Evolutionary conservation across 2,888 invertebrate genomes (phyloP), one percentile per base, ranked within the genome.

Genomic region (Drepana falcataria): DNA sequence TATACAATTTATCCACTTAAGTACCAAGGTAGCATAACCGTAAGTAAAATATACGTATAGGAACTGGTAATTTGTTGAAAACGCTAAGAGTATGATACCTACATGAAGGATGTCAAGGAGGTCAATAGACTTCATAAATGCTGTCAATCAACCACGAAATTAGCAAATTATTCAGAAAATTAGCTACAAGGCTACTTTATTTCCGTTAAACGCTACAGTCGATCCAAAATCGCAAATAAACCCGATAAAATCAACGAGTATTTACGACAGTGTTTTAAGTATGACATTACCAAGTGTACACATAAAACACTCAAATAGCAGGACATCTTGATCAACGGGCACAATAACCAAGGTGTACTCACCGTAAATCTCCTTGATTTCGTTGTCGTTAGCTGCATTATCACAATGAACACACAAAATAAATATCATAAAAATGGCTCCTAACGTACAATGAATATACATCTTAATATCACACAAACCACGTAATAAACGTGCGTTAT

Each of bases 391-490:
- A 72, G 74, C 85, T 77, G 81, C 83, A 87, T 82, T 89, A 86
- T 88, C 90, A 89, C 91, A 90, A 87, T 90, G 86, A 87, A 88
- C 90, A 82, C 88, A 87, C 84, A 90, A 90, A 87, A 91, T 90
- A 88, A 88, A 91, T 85, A 89, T 81, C 85, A 87, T 83, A 87
- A 91, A 91, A 91, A 91, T 91, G 91, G 91, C 91, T 87, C 87
- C 91, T 86, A 90, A 64, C 73, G 83, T 83, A 82, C 79, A 86
- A 69, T 77, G 83, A 85, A 85, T 78, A 88, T 85, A 87, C 91
- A 91, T 91, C 82, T 83, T 90, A 74, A 66, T 68, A 73, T 69
- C 75, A 77, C 75, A 75, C 73, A 73, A 75, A 71, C 78, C 86
- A 81, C 87, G 81, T 71, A 72, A 70, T 60, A 71, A 72, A 74